A percentile compares a stretch with the other conserved stretches of the same genome.
Evolutionary conservation across 2,888 invertebrate genomes (phyloP).

Genomic region (Dermolepida albohirtum): DNA sequence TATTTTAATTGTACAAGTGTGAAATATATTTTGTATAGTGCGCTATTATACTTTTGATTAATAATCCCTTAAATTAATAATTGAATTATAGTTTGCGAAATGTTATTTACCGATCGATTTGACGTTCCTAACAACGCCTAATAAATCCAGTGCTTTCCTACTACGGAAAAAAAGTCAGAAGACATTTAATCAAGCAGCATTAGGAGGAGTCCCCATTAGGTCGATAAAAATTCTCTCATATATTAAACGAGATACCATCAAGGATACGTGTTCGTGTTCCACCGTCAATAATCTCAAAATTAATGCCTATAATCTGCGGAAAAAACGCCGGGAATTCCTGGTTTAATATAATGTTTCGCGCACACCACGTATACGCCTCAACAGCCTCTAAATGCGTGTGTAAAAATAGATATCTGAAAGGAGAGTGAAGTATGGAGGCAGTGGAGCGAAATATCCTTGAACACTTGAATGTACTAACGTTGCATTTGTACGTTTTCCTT

Average conservation of each 20-base stretch:
- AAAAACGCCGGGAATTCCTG: constrained; percentile 29
- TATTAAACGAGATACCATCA: constrained; percentile 36
- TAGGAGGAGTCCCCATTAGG: constrained; percentile 30
- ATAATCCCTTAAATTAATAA: no score
- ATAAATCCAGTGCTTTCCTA: neutral
- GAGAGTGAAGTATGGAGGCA: neutral
- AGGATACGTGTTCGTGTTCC: constrained; percentile 32
- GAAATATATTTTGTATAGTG: no score
- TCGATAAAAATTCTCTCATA: constrained; percentile 39
- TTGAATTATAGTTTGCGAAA: no score
- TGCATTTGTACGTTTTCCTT: no score
- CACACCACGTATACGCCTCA: no score
- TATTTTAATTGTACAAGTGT: no score
- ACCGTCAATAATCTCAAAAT: constrained; percentile 38
- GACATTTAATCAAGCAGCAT: constrained; percentile 33
- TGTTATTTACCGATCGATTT: no score
- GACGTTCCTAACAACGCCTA: no score
- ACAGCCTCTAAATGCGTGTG: no score
- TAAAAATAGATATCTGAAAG: neutral
- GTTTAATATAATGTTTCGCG: constrained; percentile 28
- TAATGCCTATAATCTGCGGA: constrained; percentile 34
- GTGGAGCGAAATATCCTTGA: neutral
- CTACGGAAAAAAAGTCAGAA: neutral
- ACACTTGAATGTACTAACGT: no score
- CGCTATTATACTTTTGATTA: no score